Base-by-base conservation (phyloP, 2,888 invertebrate species). In the Eudemis profundana region DNA sequence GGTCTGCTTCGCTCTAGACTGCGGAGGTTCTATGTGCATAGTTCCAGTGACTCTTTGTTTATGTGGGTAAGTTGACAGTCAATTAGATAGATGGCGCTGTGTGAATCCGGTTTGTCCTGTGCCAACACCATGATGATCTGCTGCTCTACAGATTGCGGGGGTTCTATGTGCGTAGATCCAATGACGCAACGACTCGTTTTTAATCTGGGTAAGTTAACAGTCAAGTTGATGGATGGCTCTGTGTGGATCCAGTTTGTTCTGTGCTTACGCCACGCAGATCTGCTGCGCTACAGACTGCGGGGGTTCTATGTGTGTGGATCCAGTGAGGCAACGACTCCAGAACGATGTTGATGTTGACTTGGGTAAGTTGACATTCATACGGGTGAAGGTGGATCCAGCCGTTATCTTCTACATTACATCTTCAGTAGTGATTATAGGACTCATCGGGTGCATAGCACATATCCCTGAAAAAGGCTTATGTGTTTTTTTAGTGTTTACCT, bases 241-340 rank as follows among this genome's bases (percentile, higher is more conserved):
- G 0, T 94, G 94, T 62, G 86, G 87, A 0, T 79, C 84, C 0
- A 79, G 79, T 12, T 61, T 47, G 0, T 81, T 88, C 0, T 94
- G 87, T 64, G 86, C 71, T 71, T 78, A 84, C 44, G 78, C 76
- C 7, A 81, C 81, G 7, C 87, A 90, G 75, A 71, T 92, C 42
- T 93, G 93, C 73, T 93, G 93, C 40, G 86, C 89, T 1, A 93
- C 93, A 0, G 84, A 82, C 0, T 92, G 92, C 53, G 91, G 91
- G 0, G 93, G 93, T 0, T 73, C 87, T 0, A 89, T 92, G 82
- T 93, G 93, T 40, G 90, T 92, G 0, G 90, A 89, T 42, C 75
- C 92, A 0, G 83, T 93, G 78, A 83, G 92, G 0, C 69, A 82
- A 66, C 75, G 90, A 29, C 83, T 84, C 19, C 86, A n/a, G n/a